Evolutionary conservation across 1,140 invertebrate genomes (phyloP).

Genomic region (Lasioglossum baleicum): DNA sequence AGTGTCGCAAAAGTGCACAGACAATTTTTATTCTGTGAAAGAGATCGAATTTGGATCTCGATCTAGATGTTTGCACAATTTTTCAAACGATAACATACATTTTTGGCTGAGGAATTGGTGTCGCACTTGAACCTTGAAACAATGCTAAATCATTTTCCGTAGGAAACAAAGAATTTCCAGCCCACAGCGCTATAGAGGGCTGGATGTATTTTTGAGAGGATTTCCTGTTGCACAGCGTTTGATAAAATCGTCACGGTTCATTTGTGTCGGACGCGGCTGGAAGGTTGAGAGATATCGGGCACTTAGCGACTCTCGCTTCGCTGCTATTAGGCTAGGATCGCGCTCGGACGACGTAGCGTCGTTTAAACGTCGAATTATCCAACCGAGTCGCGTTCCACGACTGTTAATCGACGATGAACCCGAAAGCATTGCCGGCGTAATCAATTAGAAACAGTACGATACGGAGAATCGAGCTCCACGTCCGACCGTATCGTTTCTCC

Average conservation of each 20-base stretch:
- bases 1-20: too few species aligned
- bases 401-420: not conserved
- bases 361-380: constrained; percentile 15
- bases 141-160: too few species aligned
- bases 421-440: not conserved
- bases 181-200: too few species aligned
- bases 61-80: too few species aligned
- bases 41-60: too few species aligned
- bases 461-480: not conserved
- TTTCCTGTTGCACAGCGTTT: not conserved
- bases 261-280: not conserved
- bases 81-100: too few species aligned
- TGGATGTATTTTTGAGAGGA: too few species aligned
- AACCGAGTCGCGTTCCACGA: not conserved
- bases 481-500: not conserved
- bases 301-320: constrained; percentile 21
- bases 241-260: constrained; percentile 5
- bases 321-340: not conserved
- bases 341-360: not conserved
- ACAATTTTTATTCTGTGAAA: too few species aligned
- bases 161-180: too few species aligned
- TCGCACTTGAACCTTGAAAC: too few species aligned
- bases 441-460: constrained; percentile 6
- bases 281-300: not conserved
- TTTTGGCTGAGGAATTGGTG: too few species aligned